Base-by-base conservation (phyloP, 1,140 invertebrate genomes). In the Camponotus pennsylvanicus region DNA sequence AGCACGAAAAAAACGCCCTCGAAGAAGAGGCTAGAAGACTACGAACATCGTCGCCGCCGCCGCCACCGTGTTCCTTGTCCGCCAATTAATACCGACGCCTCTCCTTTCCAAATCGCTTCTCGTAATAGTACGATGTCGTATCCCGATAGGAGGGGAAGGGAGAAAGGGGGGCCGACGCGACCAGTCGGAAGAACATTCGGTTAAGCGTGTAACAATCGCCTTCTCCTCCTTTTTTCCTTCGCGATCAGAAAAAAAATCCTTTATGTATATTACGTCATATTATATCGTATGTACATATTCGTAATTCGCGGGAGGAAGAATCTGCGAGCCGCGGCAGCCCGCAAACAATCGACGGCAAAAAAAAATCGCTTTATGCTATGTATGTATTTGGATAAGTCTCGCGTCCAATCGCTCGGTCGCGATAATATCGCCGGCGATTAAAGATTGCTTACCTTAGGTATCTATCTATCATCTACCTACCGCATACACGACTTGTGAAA, bases 1-100 rank as follows among this genome's bases (percentile, higher is more conserved):
- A 73, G 45, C 52, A 64, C 32, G 55, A 87, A 86, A 91, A 91
- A 91, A 91, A 89, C 21, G 9, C 32, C 63, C 32, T 55, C 42
- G 49, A 90, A 76, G 88, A 87, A 86, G 32, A 18, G 49, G 86
- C 87, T 61, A 45, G 87, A 90, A 32, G 86, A 90, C 79, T 89
- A 92, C 89, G 90, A 92, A 91, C 91, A 90, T 93, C 93, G 92
- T 91, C 92, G 90, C 15, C 42, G 27, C n/a, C 67, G 67, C n/a
- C 67, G 67, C 32, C 52, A n/a, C 42, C 67, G 55, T 45, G 67
- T 82, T 91, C 8, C 90, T 89, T 73, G 91, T 92, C 91, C 91
- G 55, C 57, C 93, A 94, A 94, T 94, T 94, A 94, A 94, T 94
- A 93, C 91, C 88, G 88, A 89, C 91, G 92, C 86, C 88, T 89